phyloP scores from a whole-genome alignment of 2,888 invertebrate species.

The Meiosimyza platycephala region DNA sequence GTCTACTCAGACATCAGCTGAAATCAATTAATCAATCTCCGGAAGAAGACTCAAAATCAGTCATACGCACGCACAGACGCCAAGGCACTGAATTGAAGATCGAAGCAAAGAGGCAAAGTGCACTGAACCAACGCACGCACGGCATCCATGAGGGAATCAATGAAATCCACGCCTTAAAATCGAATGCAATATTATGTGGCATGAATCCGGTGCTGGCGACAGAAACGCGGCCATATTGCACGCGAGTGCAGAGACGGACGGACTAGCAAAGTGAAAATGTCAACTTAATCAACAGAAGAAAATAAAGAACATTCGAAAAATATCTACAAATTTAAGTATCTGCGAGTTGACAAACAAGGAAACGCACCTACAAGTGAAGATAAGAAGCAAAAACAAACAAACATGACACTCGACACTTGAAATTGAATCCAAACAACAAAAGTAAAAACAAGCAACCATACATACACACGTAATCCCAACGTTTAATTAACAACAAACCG shows the following conservation, averaged over 20 bases:
- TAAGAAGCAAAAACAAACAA: constrained; percentile 1
- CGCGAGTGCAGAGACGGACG: neutral
- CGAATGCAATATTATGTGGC: constrained; percentile 4
- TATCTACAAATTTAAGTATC: constrained; percentile 22
- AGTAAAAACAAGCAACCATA: constrained; percentile 26
- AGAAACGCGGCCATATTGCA: constrained; percentile 23
- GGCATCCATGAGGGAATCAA: neutral
- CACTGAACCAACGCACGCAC: constrained; percentile 22
- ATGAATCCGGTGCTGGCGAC: constrained; percentile 6
- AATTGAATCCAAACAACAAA: constrained; percentile 20
- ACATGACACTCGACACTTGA: constrained; percentile 32
- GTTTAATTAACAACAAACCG: constrained; percentile 57
- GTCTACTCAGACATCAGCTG: neutral
- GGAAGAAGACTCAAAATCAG: constrained; percentile 39
- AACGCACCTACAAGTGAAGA: constrained; percentile 31
- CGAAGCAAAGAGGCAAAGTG: constrained; percentile 17
- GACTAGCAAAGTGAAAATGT: constrained; percentile 4
- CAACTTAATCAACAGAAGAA: constrained; percentile 31
- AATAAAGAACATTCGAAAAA: constrained; percentile 11
- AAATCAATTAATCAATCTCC: constrained; percentile 43
- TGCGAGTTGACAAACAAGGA: constrained; percentile 37
- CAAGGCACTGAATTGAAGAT: constrained; percentile 32
- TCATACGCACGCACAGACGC: constrained; percentile 28
- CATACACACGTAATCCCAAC: constrained; percentile 46
- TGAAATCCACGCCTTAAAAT: constrained; percentile 27